Evolutionary conservation across 2,113 vertebrate genomes (phyloP).

Genomic region (Leptocoma aspasia): DNA sequence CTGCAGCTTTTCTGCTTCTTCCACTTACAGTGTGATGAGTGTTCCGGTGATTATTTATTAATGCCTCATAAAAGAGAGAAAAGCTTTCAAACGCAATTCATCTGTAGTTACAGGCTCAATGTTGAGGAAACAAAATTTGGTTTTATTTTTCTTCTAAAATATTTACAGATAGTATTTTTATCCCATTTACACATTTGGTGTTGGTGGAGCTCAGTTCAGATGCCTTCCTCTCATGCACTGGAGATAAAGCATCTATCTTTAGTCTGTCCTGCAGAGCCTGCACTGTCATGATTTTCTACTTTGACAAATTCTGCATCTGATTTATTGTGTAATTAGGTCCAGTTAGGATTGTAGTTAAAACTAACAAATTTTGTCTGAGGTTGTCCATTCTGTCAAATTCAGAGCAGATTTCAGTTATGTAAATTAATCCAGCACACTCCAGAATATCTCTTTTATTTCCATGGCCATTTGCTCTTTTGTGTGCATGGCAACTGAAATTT

Average conservation of each 20-base stretch:
- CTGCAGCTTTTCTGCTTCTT: background rate
- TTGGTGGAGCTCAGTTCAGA: background rate
- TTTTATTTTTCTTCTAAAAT: background rate
- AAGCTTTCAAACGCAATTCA: background rate
- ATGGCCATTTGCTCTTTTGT: background rate
- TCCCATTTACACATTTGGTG: background rate
- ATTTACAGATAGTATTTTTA: background rate
- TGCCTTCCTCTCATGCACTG: background rate
- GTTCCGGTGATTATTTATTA: background rate
- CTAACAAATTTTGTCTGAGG: background rate
- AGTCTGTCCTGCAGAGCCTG: background rate
- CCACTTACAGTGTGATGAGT: background rate
- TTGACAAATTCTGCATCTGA: background rate
- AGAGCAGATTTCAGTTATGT: background rate
- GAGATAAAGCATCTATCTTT: background rate
- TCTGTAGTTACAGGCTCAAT: background rate
- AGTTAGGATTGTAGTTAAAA: background rate
- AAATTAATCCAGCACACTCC: background rate
- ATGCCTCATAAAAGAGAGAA: background rate
- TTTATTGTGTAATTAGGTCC: background rate
- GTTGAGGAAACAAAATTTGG: background rate
- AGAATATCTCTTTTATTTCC: background rate
- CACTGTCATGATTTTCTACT: fast-evolving
- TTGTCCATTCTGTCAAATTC: background rate
- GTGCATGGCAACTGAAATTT: background rate